Evolutionary conservation across 2,888 invertebrate species (phyloP).

Genomic region (Limnephilus auricula): DNA sequence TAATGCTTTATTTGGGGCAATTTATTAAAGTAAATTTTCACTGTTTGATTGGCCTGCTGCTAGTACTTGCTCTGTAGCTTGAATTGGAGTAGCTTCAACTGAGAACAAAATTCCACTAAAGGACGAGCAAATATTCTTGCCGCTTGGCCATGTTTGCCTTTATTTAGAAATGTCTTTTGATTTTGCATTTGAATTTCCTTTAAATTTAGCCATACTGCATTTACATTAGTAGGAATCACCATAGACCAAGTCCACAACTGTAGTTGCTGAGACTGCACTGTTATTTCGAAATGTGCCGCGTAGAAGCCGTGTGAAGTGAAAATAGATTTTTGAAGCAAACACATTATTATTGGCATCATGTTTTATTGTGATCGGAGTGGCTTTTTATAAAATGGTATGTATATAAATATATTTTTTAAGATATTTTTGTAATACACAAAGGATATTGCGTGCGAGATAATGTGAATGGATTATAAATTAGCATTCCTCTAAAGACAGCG

Average conservation of each 20-base stretch:
- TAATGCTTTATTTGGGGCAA: background rate
- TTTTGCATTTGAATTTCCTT: background rate
- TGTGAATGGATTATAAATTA: conserved; percentile 22
- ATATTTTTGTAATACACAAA: conserved; percentile 44
- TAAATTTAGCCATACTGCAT: background rate
- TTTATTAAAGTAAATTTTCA: background rate
- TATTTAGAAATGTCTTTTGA: background rate
- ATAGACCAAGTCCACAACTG: background rate
- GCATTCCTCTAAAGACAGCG: conserved; percentile 44
- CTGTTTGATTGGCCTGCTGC: background rate
- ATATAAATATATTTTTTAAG: conserved; percentile 45
- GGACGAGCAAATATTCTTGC: background rate
- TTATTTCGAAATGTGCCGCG: background rate
- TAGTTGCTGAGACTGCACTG: background rate
- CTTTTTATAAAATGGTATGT: conserved; percentile 31
- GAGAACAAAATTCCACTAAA: background rate
- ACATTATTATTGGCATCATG: background rate
- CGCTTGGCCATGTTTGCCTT: background rate
- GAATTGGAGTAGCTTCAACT: background rate
- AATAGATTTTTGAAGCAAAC: background rate
- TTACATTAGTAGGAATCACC: background rate
- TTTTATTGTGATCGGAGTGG: conserved; percentile 33
- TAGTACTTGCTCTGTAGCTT: background rate
- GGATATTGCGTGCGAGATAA: conserved; percentile 16
- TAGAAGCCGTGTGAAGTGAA: background rate